A percentile compares a stretch with the other conserved stretches of the same genome.
Conservation (phyloP, 2,888 invertebrate genomes). For the Matsumyia berberina region DNA sequence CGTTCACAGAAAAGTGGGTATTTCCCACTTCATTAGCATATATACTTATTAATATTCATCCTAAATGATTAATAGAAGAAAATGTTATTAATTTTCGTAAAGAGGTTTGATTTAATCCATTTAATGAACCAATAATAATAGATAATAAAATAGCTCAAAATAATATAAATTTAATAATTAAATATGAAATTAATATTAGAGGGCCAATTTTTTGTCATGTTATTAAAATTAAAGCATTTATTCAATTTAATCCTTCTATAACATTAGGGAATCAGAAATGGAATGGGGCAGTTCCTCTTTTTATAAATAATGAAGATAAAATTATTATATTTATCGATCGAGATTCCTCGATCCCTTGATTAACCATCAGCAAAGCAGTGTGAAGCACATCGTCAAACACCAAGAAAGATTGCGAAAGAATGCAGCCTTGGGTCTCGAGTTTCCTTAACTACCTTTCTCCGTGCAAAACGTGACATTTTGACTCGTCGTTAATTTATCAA, state of each 20-base stretch:
- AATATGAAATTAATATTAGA: conserved; percentile 85
- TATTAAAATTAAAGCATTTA: conserved; percentile 86
- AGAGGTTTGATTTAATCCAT: conserved; percentile 86
- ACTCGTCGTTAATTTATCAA: too few relatives aligned
- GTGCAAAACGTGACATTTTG: too few relatives aligned
- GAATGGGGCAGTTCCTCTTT: conserved; percentile 86
- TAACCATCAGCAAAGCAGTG: too few relatives aligned
- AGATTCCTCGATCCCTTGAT: too few relatives aligned
- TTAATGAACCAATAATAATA: conserved; percentile 85
- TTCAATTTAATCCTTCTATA: conserved; percentile 86
- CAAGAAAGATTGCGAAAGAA: too few relatives aligned
- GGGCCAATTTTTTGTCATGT: conserved; percentile 89
- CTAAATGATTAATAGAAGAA: conserved; percentile 88
- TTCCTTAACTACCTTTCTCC: too few relatives aligned
- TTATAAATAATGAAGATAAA: conserved; percentile 84
- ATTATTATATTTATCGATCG: conserved; percentile 83
- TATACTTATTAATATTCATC: conserved; percentile 85
- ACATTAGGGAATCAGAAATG: conserved; percentile 87
- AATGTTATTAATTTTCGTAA: conserved; percentile 87
- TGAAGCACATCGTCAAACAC: too few relatives aligned
- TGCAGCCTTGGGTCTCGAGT: too few relatives aligned
- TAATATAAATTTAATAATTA: conserved; percentile 84
- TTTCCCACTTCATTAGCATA: conserved; percentile 85
- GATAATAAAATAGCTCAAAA: conserved; percentile 84
- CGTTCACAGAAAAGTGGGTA: too few relatives aligned